phyloP scores from a whole-genome alignment of 2,797 vertebrate genomes.

The Diceros bicornis region DNA sequence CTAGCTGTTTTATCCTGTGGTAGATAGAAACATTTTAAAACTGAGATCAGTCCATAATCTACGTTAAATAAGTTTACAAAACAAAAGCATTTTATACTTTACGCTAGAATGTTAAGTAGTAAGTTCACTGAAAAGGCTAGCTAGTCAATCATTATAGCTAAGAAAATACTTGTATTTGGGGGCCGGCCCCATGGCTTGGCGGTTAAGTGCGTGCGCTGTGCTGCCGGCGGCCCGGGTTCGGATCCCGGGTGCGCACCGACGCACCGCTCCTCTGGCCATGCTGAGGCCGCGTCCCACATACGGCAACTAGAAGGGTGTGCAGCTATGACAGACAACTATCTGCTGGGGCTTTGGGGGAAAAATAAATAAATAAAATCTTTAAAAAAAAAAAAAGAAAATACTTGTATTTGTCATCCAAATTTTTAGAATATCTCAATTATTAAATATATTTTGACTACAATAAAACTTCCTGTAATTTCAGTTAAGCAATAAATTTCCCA shows the following conservation, averaged over 20 bases:
- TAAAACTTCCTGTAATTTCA: slow-evolving; percentile 45
- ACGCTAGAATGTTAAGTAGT: slow-evolving; percentile 15
- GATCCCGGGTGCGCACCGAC: too few relatives aligned
- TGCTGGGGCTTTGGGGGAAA: too few relatives aligned
- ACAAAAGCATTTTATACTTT: slow-evolving; percentile 16
- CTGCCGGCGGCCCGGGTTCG: too few relatives aligned
- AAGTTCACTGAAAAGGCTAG: slow-evolving; percentile 41
- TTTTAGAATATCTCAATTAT: slow-evolving; percentile 62
- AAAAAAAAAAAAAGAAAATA: too few relatives aligned
- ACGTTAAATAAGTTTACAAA: slow-evolving; percentile 12
- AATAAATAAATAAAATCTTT: too few relatives aligned
- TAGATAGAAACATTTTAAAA: slow-evolving; percentile 22
- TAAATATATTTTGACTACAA: slow-evolving; percentile 49
- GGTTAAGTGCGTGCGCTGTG: too few relatives aligned
- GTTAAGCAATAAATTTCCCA: background rate
- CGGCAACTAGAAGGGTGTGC: too few relatives aligned
- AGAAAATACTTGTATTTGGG: slow-evolving; percentile 26
- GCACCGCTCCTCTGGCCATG: too few relatives aligned
- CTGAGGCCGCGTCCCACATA: too few relatives aligned
- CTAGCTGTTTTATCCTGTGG: background rate
- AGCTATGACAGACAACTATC: too few relatives aligned
- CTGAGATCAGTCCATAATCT: background rate
- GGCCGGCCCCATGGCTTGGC: too few relatives aligned
- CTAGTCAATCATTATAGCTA: background rate
- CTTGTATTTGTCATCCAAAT: background rate